Evolutionary conservation across 2,113 vertebrate species (phyloP), one percentile per base, ranked within the genome.

Genomic region (Ovis canadensis): DNA sequence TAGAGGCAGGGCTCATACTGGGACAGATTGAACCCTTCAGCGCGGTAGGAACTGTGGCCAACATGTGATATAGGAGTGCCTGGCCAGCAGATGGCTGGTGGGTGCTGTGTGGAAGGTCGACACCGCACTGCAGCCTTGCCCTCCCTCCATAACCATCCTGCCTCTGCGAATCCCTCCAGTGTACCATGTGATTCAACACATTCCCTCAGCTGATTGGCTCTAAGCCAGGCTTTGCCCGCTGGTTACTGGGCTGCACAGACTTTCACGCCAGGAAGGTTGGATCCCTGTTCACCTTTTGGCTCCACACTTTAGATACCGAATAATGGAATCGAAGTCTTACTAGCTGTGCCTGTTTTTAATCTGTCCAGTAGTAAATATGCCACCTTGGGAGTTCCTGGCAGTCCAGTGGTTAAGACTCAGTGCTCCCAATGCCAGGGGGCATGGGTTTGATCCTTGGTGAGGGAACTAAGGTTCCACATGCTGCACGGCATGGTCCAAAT

Each of bases 31-130:
- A n/a, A 48, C 11, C 33, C 15, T 27, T 84, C 40, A 2, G 33
- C 14, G 27, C 36, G 1, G 1, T 29, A 29, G 82, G 48, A 33
- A 14, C 33, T 17, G 3, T 33, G 86, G 52, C 40, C 50, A 7
- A 6, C 1, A 4, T 19, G 5, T 45, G 4, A 5, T 21, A 0
- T 7, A 31, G 89, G 50, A 50, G 5, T 11, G 1, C 36, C 2
- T n/a, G 87, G 36, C 25, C 82, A 23, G 0, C 0, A 36, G 25
- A 0, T 50, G 2, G 16, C 50, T 48, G 7, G 0, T 0, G 43
- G 31, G 27, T 12, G 10, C 4, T 0, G 19, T 9, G 21, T n/a
- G 54, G 33, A 54, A 4, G 17, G n/a, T 4, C 3, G 40, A 23
- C 27, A 21, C n/a, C 29, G 57, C 21, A 0, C 6, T 29, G 23